Evolutionary conservation across 1,140 invertebrate genomes (phyloP), one percentile per base, ranked within the genome.

Genomic region (Muscidifurax raptorellus): DNA sequence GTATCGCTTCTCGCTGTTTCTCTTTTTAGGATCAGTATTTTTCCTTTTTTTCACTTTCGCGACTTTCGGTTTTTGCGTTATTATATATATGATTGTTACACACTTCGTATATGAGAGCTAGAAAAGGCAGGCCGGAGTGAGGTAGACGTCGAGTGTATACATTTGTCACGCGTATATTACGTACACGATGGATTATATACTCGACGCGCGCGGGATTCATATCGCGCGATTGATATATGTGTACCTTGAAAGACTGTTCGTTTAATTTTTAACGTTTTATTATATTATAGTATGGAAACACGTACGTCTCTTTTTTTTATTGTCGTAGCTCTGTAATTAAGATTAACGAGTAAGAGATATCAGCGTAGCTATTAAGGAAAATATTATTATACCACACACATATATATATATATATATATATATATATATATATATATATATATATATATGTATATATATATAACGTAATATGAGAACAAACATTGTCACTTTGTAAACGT

Each of bases 211-310:
- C 9, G 1, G 10, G 12, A 13, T 28, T 30, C 30, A 12, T 69
- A 69, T 30, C 28, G n/a, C 59, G 44, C 10, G 12, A 69, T 67
- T 18, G 36, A 74, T 75, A n/a, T 40, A 52, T 40, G 30, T 75
- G 76, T 74, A 84, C 66, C 47, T 79, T 84, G 18, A 80, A 84
- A 84, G 83, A 84, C 83, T 84, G 83, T 84, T 75, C 77, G 47
- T 80, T 84, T 80, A 75, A 75, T 64, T 80, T 78, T 74, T 83
- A 69, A 78, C 28, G 5, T 27, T 10, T 44, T 30, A 59, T 64
- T 30, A 28, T 28, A 30, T 30, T n/a, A 25, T 47, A 15, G 66
- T 79, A 44, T 75, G 52, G 15, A 59, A 59, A 25, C n/a, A n/a
- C n/a, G n/a, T n/a, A n/a, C 25, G 52, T 77, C 9, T 67, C 47